Evolutionary conservation across 2,797 vertebrate species (phyloP).

Genomic region (Micropoecilia bifurca): DNA sequence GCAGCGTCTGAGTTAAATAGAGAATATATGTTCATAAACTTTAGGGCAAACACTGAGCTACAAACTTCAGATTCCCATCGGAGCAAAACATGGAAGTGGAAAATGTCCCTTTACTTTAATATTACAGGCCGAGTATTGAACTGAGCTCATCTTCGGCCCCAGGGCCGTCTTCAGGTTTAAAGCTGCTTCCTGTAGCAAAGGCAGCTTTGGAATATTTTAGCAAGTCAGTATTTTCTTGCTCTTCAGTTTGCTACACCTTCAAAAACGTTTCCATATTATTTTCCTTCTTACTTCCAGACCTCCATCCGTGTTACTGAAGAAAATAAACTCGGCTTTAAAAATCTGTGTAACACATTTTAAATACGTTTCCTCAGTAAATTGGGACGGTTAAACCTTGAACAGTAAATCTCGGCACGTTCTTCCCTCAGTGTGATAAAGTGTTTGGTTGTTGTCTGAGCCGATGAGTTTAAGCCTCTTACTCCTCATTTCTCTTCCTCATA

Average conservation of each 20-base stretch:
- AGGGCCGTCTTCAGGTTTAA: background rate
- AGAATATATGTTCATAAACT: background rate
- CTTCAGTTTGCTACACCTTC: background rate
- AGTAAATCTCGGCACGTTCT: background rate
- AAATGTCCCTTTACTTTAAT: background rate
- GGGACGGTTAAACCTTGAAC: background rate
- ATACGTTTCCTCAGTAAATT: background rate
- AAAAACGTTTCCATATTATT: background rate
- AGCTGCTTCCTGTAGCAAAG: background rate
- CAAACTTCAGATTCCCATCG: conserved; percentile 1
- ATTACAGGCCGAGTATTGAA: background rate
- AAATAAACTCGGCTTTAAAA: background rate
- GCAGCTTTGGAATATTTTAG: conserved; percentile 8
- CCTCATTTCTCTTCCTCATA: background rate
- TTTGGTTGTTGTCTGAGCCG: too few species aligned
- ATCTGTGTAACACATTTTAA: background rate
- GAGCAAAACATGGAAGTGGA: background rate
- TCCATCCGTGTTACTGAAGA: background rate
- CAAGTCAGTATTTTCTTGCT: background rate
- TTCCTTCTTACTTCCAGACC: background rate
- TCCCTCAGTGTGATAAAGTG: background rate
- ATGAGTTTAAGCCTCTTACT: too few species aligned
- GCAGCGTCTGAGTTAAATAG: background rate
- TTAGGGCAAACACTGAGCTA: background rate
- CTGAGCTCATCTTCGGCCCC: background rate